A percentile compares a stretch with the other conserved stretches of the same genome.
Conservation (phyloP, 2,113 vertebrate species). For the Etheostoma cragini region DNA sequence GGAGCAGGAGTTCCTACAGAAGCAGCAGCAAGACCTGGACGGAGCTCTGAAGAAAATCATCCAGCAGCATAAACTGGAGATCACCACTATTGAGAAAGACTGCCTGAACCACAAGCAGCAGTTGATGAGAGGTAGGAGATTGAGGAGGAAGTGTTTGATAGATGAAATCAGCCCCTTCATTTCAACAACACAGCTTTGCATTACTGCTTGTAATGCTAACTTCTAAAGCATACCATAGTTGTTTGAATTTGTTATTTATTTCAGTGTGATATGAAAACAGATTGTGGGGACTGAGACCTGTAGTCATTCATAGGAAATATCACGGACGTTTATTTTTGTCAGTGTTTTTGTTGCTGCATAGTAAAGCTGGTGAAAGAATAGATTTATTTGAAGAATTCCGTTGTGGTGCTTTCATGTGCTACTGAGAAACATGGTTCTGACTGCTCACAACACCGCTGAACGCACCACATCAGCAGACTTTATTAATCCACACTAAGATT, state of each 20-base stretch:
- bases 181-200: neutral
- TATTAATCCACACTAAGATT: neutral
- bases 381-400: neutral
- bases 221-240: neutral
- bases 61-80: slow-evolving; percentile 96
- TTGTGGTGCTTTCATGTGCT: neutral
- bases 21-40: slow-evolving; percentile 97
- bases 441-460: neutral
- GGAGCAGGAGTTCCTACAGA: slow-evolving; percentile 99
- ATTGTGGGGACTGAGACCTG: neutral
- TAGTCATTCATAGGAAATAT: neutral
- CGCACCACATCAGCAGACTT: neutral
- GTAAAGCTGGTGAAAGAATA: neutral
- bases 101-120: slow-evolving; percentile 98
- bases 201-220: neutral
- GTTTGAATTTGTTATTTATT: neutral
- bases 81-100: slow-evolving; percentile 95
- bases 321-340: neutral
- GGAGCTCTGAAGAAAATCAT: slow-evolving; percentile 97
- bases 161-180: neutral
- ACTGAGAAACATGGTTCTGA: neutral
- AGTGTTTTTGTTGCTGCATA: neutral
- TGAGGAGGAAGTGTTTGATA: neutral
- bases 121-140: slow-evolving; percentile 92
- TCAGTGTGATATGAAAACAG: neutral